Evolutionary conservation across 2,113 vertebrate species (phyloP).

Genomic region (Helogale parvula): DNA sequence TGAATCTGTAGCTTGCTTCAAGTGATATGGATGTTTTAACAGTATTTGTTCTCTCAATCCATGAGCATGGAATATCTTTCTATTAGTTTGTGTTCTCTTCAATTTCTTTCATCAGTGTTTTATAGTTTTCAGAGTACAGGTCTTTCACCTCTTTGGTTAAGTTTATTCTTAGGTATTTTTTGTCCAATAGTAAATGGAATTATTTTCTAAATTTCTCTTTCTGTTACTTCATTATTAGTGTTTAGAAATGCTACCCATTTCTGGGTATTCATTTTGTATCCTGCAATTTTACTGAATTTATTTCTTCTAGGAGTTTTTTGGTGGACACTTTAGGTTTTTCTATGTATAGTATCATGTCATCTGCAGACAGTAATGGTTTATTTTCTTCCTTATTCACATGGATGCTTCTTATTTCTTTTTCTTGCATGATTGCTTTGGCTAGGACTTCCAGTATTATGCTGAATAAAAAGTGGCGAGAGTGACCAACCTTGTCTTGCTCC

Average conservation of each 20-base stretch:
- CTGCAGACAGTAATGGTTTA: not conserved
- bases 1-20: not conserved
- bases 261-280: not conserved
- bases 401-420: not conserved
- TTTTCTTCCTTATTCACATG: not conserved
- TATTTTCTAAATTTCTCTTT: not conserved
- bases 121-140: not conserved
- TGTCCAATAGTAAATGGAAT: not conserved
- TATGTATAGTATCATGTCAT: not conserved
- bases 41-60: not conserved
- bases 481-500: not conserved
- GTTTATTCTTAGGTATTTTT: not conserved
- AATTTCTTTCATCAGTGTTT: not conserved
- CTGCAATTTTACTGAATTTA: not conserved
- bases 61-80: not conserved
- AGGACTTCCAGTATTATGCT: not conserved
- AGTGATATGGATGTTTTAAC: not conserved
- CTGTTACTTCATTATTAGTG: not conserved
- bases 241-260: not conserved
- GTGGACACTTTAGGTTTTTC: not conserved
- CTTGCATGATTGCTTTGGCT: not conserved
- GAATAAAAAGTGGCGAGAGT: not conserved
- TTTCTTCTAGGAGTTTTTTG: not conserved
- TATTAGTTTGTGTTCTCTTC: not conserved
- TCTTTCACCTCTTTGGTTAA: not conserved